These are phyloP conservation scores for Ameiurus melas DNA, from an alignment of 2,113 vertebrate species.

Conservation along the genomic window DNA sequence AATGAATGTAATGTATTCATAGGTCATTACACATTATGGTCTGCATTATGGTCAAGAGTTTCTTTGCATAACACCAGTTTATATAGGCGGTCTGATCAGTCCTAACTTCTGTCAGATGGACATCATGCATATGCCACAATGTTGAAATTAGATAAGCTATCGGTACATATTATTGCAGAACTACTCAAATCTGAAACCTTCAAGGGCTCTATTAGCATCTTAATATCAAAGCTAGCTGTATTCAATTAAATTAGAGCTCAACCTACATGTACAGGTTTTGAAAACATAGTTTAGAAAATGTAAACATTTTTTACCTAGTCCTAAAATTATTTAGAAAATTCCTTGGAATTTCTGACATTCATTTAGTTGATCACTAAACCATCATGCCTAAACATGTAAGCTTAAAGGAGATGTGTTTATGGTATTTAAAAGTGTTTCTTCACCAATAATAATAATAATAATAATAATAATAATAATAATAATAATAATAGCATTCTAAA, in stretches of 20 bases:
- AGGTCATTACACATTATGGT: background rate
- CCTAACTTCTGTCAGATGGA: background rate
- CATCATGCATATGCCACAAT: background rate
- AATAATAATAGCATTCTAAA: too few species aligned
- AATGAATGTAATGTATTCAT: background rate
- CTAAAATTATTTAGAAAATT: background rate
- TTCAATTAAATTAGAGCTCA: background rate
- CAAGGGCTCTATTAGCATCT: background rate
- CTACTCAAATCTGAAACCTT: background rate
- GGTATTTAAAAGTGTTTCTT: too few species aligned
- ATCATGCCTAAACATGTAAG: background rate
- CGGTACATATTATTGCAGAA: background rate
- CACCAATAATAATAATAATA: too few species aligned
- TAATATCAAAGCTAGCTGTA: background rate
- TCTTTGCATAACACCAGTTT: background rate
- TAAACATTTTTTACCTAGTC: background rate
- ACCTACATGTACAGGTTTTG: background rate
- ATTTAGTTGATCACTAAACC: background rate
- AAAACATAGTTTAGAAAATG: background rate
- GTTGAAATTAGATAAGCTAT: background rate
- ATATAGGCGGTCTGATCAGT: background rate
- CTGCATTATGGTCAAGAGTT: background rate
- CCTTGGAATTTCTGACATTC: background rate
- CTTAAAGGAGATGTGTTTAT: too few species aligned
- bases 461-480: too few species aligned